These are phyloP conservation scores for Neofelis nebulosa DNA, from an alignment of 2,113 vertebrate genomes.

Conservation along the genomic window DNA sequence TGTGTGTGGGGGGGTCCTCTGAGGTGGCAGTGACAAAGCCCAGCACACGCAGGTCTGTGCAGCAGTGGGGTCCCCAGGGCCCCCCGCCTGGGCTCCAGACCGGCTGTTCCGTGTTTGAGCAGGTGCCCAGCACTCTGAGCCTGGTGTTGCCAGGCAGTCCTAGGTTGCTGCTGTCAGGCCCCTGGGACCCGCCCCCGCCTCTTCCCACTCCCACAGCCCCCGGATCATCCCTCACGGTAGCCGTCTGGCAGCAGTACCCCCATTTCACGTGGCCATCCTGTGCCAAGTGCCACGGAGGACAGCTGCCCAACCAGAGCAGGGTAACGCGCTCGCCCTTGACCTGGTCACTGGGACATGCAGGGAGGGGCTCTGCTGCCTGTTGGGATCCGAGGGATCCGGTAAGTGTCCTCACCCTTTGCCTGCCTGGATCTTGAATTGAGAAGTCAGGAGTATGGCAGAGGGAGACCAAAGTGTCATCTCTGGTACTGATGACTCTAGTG, in stretches of 20 bases:
- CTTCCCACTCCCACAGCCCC: neutral
- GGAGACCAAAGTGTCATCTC: neutral
- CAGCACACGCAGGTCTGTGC: neutral
- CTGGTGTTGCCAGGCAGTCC: neutral
- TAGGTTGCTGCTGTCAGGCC: neutral
- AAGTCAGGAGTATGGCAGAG: neutral
- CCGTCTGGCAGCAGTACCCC: neutral
- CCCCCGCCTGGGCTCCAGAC: neutral
- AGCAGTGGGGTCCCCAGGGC: neutral
- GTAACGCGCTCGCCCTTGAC: accelerated
- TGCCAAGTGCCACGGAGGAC: neutral
- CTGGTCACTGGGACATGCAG: neutral
- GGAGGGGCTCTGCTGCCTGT: neutral
- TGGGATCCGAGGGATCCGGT: neutral
- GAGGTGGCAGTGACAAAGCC: neutral
- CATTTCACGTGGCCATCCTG: accelerated
- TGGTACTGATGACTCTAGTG: neutral
- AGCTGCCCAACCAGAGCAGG: neutral
- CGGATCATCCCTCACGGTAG: neutral
- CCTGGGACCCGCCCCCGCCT: neutral
- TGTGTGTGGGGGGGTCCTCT: neutral
- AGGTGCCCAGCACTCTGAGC: neutral
- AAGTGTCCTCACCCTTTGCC: too few species aligned
- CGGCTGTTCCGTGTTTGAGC: accelerated
- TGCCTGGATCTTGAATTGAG: neutral